These are phyloP conservation scores for Sipha flava DNA, from an alignment of 1,140 invertebrate genomes.

Conservation along the genomic window DNA sequence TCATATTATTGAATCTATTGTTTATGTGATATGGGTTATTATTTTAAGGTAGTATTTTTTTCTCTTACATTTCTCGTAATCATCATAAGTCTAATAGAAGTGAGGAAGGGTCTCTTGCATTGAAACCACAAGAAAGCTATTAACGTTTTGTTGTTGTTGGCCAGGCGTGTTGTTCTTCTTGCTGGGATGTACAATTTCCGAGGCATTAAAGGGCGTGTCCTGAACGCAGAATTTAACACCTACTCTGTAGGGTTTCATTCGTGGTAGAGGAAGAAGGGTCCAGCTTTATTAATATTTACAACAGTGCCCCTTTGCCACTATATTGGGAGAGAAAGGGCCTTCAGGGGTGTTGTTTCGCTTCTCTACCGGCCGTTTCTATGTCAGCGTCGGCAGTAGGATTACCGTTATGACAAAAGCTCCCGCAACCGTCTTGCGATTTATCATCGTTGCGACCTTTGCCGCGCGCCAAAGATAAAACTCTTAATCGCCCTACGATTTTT, in stretches of 20 bases:
- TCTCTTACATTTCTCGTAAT: background rate
- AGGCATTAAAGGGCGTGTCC: slow-evolving; percentile 16
- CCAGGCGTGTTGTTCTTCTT: slow-evolving; percentile 21
- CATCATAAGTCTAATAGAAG: background rate
- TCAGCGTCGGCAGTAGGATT: background rate
- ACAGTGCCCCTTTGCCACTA: background rate
- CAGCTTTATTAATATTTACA: slow-evolving; percentile 32
- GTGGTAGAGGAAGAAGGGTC: background rate
- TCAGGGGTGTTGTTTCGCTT: background rate
- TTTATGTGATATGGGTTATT: background rate
- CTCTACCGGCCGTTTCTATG: too few relatives aligned
- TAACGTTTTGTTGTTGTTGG: slow-evolving; percentile 29
- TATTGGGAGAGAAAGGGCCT: slow-evolving; percentile 1
- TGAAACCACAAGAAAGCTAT: slow-evolving; percentile 16
- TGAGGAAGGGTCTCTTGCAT: background rate
- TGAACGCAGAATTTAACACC: slow-evolving; percentile 16
- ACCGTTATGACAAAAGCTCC: slow-evolving; percentile 22
- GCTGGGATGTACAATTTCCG: background rate
- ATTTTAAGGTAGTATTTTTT: background rate
- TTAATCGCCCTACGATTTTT: slow-evolving; percentile 28
- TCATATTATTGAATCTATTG: background rate
- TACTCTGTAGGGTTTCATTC: background rate
- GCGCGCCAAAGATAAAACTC: slow-evolving; percentile 27
- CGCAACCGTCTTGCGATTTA: slow-evolving; percentile 21
- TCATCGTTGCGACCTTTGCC: slow-evolving; percentile 13